A percentile compares a stretch with the other conserved stretches of the same genome.
phyloP scores from a whole-genome alignment of 2,797 vertebrate species.

The Gymnodraco acuticeps region DNA sequence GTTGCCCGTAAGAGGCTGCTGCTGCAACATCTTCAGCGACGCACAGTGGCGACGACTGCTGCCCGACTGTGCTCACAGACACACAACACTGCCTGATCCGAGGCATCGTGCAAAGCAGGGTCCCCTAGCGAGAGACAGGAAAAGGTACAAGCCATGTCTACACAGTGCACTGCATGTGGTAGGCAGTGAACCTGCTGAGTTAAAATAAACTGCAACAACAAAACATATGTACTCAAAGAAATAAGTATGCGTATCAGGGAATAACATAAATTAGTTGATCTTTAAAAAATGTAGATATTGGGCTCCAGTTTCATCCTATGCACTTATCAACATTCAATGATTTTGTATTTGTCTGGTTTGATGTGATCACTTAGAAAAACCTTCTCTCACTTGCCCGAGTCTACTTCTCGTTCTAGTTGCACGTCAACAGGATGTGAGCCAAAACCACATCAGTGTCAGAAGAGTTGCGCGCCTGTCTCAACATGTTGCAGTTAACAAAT shows the following conservation, averaged over 20 bases:
- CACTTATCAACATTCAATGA: neutral
- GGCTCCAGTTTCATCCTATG: neutral
- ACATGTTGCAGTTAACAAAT: slow-evolving; percentile 72
- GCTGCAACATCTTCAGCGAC: slow-evolving; percentile 87
- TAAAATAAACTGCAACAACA: slow-evolving; percentile 20
- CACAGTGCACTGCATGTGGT: neutral
- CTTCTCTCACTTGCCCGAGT: slow-evolving; percentile 40
- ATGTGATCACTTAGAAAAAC: slow-evolving; percentile 27
- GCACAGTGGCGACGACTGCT: slow-evolving; percentile 82
- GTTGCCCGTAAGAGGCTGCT: slow-evolving; percentile 87
- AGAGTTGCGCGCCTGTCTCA: slow-evolving; percentile 80
- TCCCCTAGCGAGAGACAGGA: slow-evolving; percentile 79
- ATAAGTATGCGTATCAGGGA: neutral
- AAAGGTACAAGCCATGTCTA: slow-evolving; percentile 34
- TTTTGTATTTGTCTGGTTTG: neutral
- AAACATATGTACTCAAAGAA: slow-evolving; percentile 10
- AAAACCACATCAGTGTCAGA: slow-evolving; percentile 84
- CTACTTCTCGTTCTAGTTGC: slow-evolving; percentile 82
- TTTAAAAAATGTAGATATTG: neutral
- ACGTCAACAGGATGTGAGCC: slow-evolving; percentile 87
- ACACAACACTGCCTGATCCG: slow-evolving; percentile 12
- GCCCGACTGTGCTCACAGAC: slow-evolving; percentile 65
- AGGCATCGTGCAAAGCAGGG: slow-evolving; percentile 40
- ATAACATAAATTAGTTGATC: neutral
- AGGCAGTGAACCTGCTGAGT: neutral